Conservation (phyloP, 2,113 vertebrate genomes). For the Rynchops niger region DNA sequence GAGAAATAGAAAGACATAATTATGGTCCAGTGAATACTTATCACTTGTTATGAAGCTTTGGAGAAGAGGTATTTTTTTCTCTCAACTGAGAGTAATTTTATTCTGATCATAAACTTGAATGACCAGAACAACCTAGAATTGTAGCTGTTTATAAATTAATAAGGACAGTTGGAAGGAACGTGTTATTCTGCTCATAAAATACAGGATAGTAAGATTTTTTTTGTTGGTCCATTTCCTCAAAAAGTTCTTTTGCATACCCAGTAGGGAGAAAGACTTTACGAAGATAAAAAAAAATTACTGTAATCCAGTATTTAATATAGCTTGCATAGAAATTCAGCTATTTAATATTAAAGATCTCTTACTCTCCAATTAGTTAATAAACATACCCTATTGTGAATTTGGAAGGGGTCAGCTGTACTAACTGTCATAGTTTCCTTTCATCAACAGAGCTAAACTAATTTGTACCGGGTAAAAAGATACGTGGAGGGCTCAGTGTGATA, state of each 20-base stretch:
- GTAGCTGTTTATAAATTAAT: slow-evolving; percentile 39
- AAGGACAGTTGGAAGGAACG: not conserved
- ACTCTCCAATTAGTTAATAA: not conserved
- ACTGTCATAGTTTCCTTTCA: not conserved
- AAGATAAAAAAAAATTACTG: not conserved
- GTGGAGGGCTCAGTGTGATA: not conserved
- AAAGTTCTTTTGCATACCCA: not conserved
- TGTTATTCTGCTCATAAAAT: not conserved
- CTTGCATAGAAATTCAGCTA: not conserved
- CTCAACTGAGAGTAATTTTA: slow-evolving; percentile 54
- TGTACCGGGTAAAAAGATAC: not conserved
- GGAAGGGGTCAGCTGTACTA: not conserved
- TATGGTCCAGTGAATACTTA: slow-evolving; percentile 26
- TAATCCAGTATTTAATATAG: not conserved
- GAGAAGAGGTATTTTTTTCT: not conserved
- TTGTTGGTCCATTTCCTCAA: not conserved
- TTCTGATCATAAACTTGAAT: slow-evolving; percentile 55
- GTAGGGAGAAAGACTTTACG: not conserved
- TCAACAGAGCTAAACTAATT: not conserved
- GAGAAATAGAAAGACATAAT: slow-evolving; percentile 39
- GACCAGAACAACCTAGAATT: not conserved
- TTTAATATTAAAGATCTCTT: not conserved
- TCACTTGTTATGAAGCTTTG: not conserved
- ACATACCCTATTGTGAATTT: not conserved
- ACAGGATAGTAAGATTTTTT: not conserved